phyloP scores from a whole-genome alignment of 2,113 vertebrate species.

The Eupsittula cactorum region DNA sequence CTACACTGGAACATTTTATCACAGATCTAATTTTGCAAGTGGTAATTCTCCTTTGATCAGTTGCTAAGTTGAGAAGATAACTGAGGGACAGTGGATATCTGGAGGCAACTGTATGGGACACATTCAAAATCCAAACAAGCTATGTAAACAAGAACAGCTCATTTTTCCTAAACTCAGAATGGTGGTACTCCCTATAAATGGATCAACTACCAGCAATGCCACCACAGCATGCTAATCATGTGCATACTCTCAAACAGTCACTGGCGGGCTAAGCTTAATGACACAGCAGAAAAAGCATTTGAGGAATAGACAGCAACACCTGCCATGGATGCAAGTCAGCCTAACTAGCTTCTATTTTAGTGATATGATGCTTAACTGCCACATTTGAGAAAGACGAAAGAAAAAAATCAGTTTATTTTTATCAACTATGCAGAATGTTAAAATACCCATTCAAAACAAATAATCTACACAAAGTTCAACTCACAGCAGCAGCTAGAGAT shows the following conservation, averaged over 20 bases:
- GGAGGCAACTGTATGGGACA: not conserved
- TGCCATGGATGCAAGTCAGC: not conserved
- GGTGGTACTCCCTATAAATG: not conserved
- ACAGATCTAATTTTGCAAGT: slow-evolving; percentile 1
- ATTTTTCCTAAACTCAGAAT: not conserved
- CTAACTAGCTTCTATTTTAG: not conserved
- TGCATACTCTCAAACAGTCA: not conserved
- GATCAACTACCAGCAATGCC: not conserved
- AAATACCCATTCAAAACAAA: not conserved
- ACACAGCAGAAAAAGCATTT: not conserved
- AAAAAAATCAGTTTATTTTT: not conserved
- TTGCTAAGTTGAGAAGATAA: not conserved
- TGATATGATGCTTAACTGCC: not conserved
- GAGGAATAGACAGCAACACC: not conserved
- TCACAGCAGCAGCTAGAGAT: not conserved
- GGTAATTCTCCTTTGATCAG: not conserved
- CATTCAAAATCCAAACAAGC: not conserved
- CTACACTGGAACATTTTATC: not conserved
- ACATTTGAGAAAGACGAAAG: not conserved
- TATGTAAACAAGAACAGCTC: not conserved
- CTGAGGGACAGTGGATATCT: not conserved
- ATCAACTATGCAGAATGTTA: not conserved
- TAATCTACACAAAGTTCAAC: not conserved
- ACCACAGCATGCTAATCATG: not conserved
- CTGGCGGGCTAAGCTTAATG: not conserved